A percentile compares a stretch with the other conserved stretches of the same genome.
Conservation (phyloP, 2,888 invertebrate genomes). For the Cheilosia soror region DNA sequence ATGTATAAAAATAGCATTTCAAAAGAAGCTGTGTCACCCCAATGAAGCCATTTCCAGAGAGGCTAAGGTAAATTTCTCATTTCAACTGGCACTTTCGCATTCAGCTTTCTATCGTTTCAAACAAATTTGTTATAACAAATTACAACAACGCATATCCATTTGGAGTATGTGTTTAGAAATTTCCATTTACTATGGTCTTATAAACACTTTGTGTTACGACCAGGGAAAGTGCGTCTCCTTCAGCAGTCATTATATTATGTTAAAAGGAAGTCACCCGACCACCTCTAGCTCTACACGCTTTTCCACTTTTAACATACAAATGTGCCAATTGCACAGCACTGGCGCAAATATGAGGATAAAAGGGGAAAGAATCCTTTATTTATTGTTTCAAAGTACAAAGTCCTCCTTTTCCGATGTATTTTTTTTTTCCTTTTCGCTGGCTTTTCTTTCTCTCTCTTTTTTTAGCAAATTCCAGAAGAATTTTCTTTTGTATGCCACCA, state of each 20-base stretch:
- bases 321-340: constrained; percentile 67
- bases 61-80: constrained; percentile 15
- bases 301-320: constrained; percentile 59
- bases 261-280: constrained; percentile 43
- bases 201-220: constrained; percentile 44
- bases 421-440: constrained; percentile 59
- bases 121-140: constrained; percentile 25
- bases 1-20: background rate
- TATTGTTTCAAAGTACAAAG: constrained; percentile 74
- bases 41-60: background rate
- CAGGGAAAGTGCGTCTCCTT: constrained; percentile 60
- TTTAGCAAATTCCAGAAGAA: constrained; percentile 64
- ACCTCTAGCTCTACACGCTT: constrained; percentile 48
- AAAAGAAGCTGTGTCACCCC: constrained; percentile 14
- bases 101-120: background rate
- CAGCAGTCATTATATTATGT: constrained; percentile 21
- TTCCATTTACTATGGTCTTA: constrained; percentile 56
- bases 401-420: constrained; percentile 65
- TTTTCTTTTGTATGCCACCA: constrained; percentile 74
- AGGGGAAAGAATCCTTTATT: constrained; percentile 61
- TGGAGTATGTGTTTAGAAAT: constrained; percentile 54
- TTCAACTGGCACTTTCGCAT: constrained; percentile 4
- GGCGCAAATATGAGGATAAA: constrained; percentile 33
- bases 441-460: constrained; percentile 38
- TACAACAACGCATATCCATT: constrained; percentile 37